Conservation (phyloP, 1,140 invertebrate genomes). For the Drosophila lacertosa region DNA sequence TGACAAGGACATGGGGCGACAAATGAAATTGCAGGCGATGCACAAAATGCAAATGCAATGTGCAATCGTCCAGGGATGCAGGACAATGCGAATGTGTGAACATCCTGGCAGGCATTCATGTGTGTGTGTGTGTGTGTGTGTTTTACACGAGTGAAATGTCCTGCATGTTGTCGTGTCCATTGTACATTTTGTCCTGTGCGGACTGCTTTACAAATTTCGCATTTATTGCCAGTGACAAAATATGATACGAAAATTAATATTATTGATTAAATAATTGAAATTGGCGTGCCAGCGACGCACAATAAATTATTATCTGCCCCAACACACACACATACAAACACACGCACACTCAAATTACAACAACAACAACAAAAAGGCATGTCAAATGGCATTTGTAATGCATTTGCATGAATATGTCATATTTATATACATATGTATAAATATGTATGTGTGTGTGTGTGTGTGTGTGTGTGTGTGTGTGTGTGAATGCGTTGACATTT, state of each 20-base stretch:
- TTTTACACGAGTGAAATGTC: conserved; percentile 73
- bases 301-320: conserved; percentile 45
- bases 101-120: conserved; percentile 33
- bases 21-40: conserved; percentile 79
- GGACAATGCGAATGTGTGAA: conserved; percentile 74
- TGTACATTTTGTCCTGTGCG: conserved; percentile 25
- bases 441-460: conserved; percentile 6
- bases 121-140: conserved; percentile 31
- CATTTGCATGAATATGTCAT: conserved; percentile 11
- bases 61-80: conserved; percentile 56
- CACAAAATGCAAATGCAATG: conserved; percentile 82
- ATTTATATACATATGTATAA: too few species aligned
- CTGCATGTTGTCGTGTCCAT: conserved; percentile 21
- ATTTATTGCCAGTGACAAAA: conserved; percentile 82
- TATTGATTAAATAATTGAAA: conserved; percentile 84
- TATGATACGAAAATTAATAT: conserved; percentile 84
- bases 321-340: not conserved
- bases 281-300: conserved; percentile 61
- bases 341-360: conserved; percentile 5
- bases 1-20: conserved; percentile 25
- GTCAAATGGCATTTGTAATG: conserved; percentile 49
- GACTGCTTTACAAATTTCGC: conserved; percentile 78
- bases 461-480: conserved; percentile 6
- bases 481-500: conserved; percentile 57
- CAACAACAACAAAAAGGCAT: conserved; percentile 19